These are phyloP conservation scores for Zaprionus vittiger DNA, from an alignment of 1,140 invertebrate species.

Conservation along the genomic window DNA sequence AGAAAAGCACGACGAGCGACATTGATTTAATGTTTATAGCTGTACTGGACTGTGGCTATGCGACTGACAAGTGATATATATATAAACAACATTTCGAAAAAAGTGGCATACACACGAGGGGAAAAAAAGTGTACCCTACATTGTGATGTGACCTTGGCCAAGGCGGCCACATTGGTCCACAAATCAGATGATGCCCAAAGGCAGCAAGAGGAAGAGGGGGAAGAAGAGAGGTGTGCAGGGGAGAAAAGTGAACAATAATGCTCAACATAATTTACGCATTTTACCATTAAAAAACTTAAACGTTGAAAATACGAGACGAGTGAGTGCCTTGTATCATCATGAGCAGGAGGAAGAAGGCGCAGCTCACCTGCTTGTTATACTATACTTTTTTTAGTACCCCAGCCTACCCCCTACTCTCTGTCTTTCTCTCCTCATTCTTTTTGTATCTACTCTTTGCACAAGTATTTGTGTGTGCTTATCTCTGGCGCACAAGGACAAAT, in stretches of 20 bases:
- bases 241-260: constrained; percentile 60
- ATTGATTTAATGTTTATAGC: constrained; percentile 73
- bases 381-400: background rate
- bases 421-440: background rate
- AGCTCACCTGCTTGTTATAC: constrained; percentile 17
- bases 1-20: constrained; percentile 69
- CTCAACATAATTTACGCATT: constrained; percentile 83
- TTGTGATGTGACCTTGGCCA: constrained; percentile 43
- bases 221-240: background rate
- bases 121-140: constrained; percentile 13
- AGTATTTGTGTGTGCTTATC: constrained; percentile 55
- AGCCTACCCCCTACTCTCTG: background rate
- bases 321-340: constrained; percentile 7
- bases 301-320: constrained; percentile 24
- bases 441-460: background rate
- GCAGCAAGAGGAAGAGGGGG: background rate
- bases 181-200: constrained; percentile 38
- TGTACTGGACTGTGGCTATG: constrained; percentile 27
- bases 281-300: constrained; percentile 76
- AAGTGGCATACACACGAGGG: constrained; percentile 5
- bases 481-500: constrained; percentile 78
- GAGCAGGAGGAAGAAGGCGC: constrained; percentile 12
- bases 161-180: constrained; percentile 6
- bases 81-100: constrained; percentile 23
- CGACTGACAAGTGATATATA: constrained; percentile 9